Conservation (phyloP, 2,797 vertebrate species). For the Sorex maritimensis region DNA sequence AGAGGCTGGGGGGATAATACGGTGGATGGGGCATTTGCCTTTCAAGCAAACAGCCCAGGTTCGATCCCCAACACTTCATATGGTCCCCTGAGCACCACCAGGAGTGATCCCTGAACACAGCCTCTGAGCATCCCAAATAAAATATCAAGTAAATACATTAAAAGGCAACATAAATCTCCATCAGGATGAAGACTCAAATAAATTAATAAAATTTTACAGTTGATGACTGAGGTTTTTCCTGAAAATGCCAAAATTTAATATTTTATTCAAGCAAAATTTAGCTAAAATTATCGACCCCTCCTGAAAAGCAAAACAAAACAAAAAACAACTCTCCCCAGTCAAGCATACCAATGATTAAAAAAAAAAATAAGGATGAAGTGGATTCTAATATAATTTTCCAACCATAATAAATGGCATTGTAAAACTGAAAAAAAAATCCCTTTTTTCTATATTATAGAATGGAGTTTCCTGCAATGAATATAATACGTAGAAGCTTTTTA, state of each 20-base stretch:
- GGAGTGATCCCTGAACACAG: no score
- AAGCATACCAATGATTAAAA: background rate
- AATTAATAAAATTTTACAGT: conserved; percentile 64
- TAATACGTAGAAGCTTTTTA: conserved; percentile 65
- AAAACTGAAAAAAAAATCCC: background rate
- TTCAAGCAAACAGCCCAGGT: no score
- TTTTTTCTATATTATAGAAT: background rate
- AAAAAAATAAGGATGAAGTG: background rate
- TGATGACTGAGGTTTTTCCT: conserved; percentile 53
- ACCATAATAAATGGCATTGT: background rate
- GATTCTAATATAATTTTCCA: background rate
- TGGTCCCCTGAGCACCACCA: no score
- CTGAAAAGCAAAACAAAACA: background rate
- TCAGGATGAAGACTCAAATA: conserved; percentile 65
- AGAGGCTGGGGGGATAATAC: conserved; percentile 39
- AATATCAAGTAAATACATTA: no score
- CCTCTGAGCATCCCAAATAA: no score
- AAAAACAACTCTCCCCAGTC: background rate
- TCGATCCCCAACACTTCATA: no score
- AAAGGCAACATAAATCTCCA: background rate
- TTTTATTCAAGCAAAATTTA: conserved; percentile 65
- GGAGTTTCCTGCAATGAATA: background rate
- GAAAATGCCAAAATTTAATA: conserved; percentile 79
- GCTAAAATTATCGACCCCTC: conserved; percentile 52
- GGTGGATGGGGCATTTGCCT: no score